Percentiles rank a stretch among this genome's conserved stretches.
Conservation (phyloP, 2,113 vertebrate genomes). For the Pelmatolapia mariae region DNA sequence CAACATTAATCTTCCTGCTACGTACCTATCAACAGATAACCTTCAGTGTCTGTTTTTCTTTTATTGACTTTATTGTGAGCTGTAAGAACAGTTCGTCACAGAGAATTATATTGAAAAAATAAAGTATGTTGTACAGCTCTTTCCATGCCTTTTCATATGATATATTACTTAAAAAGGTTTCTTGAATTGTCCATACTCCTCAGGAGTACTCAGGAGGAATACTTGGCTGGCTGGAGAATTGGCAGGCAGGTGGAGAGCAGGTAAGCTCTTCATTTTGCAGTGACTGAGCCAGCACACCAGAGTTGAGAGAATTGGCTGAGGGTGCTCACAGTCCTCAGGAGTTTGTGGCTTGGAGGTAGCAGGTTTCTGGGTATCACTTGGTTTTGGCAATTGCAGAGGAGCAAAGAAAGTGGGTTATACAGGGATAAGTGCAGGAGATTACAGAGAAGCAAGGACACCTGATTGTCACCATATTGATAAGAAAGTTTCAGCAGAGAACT, state of each 20-base stretch:
- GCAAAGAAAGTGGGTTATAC: no score
- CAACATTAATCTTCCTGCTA: background rate
- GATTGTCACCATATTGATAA: no score
- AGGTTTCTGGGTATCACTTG: no score
- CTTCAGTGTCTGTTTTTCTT: background rate
- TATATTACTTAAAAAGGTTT: background rate
- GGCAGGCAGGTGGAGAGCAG: background rate
- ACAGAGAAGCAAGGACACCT: no score
- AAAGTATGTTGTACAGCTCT: background rate
- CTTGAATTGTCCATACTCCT: background rate
- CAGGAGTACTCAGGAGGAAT: background rate
- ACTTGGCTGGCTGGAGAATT: background rate
- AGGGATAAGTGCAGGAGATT: no score
- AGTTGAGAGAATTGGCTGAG: no score
- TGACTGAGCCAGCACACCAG: background rate
- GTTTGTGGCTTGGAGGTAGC: no score
- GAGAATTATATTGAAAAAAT: background rate
- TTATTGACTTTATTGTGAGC: background rate
- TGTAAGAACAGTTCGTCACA: background rate
- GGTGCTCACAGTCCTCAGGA: no score
- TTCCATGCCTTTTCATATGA: background rate
- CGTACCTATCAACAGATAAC: background rate
- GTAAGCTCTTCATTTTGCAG: background rate
- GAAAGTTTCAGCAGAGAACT: no score
- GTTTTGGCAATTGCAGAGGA: no score